Evolutionary conservation across 2,113 vertebrate genomes (phyloP), one percentile per base, ranked within the genome.

Genomic region (Pedionomus torquatus): DNA sequence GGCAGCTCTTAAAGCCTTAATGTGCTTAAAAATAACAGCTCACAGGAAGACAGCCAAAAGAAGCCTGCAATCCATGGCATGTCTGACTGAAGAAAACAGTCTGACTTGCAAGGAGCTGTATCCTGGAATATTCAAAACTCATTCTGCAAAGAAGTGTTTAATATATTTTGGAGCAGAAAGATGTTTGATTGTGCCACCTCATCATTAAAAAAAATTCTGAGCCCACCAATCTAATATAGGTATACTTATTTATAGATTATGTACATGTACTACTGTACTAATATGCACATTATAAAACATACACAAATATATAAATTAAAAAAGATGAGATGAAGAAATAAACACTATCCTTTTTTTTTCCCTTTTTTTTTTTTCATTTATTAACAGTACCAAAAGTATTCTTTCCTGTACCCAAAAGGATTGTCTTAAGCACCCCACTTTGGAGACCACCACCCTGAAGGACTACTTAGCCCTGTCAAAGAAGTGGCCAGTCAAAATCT

Each of bases 141-240:
- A 18, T 88, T 11, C 43, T 66, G 17, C 33, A 43, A 70, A 65
- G 65, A 85, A 46, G 10, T n/a, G 21, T n/a, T 85, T n/a, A 89
- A 54, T 54, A 17, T 44, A 15, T 66, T 20, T 64, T 92, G 65
- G 57, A 89, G 15, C 35, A 60, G 30, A 49, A 37, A 66, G 4
- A 23, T 6, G 26, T 44, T 76, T 72, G 41, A 48, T 43, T 2
- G 1, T 1, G 0, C 5, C 5, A 58, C 14, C 1, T 6, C 28
- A 58, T 41, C 33, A 66, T 17, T 48, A 55, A 79, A 86, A 86
- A 91, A 25, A 66, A 43, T 12, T 55, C 25, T 52, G 11, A 61
- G 13, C 33, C 39, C 11, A 26, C 11, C 1, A 7, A 16, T 14
- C 24, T 20, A 64, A 9, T 41, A 30, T 54, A 13, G 37, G 3